A percentile compares a stretch with the other conserved stretches of the same genome.
Evolutionary conservation across 2,888 invertebrate genomes (phyloP).

Genomic region (Smittia sp.): DNA sequence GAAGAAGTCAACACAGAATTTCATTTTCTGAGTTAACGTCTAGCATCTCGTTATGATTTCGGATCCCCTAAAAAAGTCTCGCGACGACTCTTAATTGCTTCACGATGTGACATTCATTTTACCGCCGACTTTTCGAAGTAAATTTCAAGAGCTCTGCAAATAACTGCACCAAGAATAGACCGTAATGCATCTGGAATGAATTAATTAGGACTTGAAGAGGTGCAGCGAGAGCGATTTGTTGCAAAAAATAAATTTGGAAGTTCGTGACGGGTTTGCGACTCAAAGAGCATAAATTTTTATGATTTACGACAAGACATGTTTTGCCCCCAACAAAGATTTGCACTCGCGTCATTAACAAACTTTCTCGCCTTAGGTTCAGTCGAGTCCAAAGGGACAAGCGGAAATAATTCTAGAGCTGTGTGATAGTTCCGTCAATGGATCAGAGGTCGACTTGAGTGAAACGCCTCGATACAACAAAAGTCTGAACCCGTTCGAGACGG

Average conservation of each 20-base stretch:
- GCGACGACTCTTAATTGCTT: slow-evolving; percentile 8
- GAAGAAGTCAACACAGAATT: no score
- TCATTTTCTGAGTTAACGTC: no score
- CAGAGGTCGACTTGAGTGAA: background rate
- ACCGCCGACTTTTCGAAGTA: background rate
- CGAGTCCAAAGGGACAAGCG: slow-evolving; percentile 49
- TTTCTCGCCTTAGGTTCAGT: slow-evolving; percentile 29
- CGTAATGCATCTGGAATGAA: slow-evolving; percentile 24
- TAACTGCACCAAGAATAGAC: background rate
- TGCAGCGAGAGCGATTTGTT: background rate
- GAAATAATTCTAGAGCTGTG: slow-evolving; percentile 51
- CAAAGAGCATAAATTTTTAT: background rate
- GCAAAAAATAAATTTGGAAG: background rate
- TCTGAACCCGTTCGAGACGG: slow-evolving; percentile 35
- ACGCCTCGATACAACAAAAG: slow-evolving; percentile 13
- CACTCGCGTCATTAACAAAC: background rate
- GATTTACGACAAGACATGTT: background rate
- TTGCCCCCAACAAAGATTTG: slow-evolving; percentile 30
- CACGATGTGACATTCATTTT: slow-evolving; percentile 29
- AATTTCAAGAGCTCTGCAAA: background rate
- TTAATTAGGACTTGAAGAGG: slow-evolving; percentile 15
- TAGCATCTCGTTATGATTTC: no score
- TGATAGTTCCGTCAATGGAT: slow-evolving; percentile 44
- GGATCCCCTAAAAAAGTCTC: background rate
- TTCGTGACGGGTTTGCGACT: background rate